Evolutionary conservation across 2,113 vertebrate species (phyloP).

Genomic region (Chaenocephalus aceratus): DNA sequence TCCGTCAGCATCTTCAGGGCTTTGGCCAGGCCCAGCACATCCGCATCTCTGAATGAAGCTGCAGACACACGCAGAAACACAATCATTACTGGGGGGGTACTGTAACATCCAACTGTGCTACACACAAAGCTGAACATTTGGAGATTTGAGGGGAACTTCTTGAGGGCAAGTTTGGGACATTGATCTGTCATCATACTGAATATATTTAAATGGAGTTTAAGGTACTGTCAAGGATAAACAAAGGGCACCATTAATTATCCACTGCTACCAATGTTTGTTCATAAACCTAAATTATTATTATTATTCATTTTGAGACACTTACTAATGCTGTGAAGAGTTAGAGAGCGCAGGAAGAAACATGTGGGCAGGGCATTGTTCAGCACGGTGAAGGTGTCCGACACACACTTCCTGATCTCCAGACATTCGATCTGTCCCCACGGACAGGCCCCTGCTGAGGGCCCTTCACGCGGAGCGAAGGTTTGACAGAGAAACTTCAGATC

Average conservation of each 20-base stretch:
- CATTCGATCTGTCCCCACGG: conserved; percentile 49
- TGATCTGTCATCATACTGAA: no score
- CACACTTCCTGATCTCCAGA: conserved; percentile 57
- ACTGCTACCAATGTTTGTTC: neutral
- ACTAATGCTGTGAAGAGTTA: conserved; percentile 64
- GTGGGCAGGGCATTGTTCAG: conserved; percentile 60
- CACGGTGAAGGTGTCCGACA: conserved; percentile 7
- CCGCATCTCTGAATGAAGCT: conserved; percentile 23
- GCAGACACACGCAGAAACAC: neutral
- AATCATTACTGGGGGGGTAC: neutral
- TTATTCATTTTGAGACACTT: conserved; percentile 26
- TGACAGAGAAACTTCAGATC: conserved; percentile 37
- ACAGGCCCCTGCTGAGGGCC: conserved; percentile 14
- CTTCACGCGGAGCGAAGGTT: neutral
- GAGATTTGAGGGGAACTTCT: no score
- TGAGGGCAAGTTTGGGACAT: no score
- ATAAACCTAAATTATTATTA: no score
- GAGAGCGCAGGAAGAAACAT: conserved; percentile 66
- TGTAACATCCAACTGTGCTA: no score
- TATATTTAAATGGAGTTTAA: no score
- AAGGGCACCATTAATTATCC: neutral
- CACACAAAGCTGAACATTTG: no score
- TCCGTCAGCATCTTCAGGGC: conserved; percentile 46
- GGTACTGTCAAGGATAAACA: no score
- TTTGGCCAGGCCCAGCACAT: conserved; percentile 27